Evolutionary conservation across 2,888 invertebrate genomes (phyloP), one percentile per base, ranked within the genome.

Genomic region (Conomelus anceps): DNA sequence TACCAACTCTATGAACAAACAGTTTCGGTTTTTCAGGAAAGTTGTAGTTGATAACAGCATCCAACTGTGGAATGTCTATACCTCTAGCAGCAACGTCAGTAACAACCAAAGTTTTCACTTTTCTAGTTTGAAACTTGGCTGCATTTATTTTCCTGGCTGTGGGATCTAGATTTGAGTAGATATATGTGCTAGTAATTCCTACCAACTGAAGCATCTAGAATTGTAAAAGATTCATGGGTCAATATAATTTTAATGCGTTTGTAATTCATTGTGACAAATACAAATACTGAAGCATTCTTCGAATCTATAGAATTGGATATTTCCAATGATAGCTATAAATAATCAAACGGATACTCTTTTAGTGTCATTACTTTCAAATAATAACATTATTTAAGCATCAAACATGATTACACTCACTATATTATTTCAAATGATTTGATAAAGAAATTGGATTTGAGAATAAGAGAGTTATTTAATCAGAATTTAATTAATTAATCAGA

Each of bases 71-170:
- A 92, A 99, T 97, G 93, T 99, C 99, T 90, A 99, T 96, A 85
- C 99, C 99, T 92, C 99, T 95, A 0, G 99, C 99, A 0, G 99
- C 99, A 0, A 99, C 96, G 94, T 99, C 99, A 0, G 99, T 99
- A 0, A 99, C 99, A 23, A 99, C 94, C 87, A 99, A 94, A 22
- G 98, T 97, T 23, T 96, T 96, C 0, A 96, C 96, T 94, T 96
- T 96, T 91, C 96, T 96, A 91, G 95, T 96, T 85, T 96, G 95
- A 93, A 99, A 99, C 92, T 97, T 97, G 0, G 97, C 98, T 0
- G 98, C 96, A 91, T 99, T 97, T 91, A 98, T 98, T 94, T 99
- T 99, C 92, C 99, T 95, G 0, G 99, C 99, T 0, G 98, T 95
- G 0, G 98, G 96, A 94, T 99, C 99, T 90, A 99, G 94, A 89